Base-by-base conservation (phyloP, 2,797 vertebrate species). In the Epinephelus malabaricus region DNA sequence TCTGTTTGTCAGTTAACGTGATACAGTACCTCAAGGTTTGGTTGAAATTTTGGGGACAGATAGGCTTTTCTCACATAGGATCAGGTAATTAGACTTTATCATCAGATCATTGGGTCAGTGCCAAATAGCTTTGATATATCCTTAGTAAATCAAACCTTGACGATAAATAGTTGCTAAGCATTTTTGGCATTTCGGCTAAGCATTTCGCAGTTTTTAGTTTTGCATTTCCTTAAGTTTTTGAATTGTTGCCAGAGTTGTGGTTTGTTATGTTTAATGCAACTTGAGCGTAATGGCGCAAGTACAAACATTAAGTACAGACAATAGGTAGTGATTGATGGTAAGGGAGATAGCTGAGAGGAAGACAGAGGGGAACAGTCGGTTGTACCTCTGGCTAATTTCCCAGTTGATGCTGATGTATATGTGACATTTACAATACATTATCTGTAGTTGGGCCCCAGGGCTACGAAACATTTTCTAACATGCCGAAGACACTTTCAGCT, bases 211-310 rank as follows among this genome's bases (percentile, higher is more conserved):
- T 27, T 74, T 56, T 73, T 19, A 11, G 5, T 59, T 66, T 62
- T 23, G 8, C 47, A 30, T 56, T 38, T 43, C 38, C 82, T 66
- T 1, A 27, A 4, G 21, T 38, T 78, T 78, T 69, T 81, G 53
- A 81, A 62, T 46, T 0, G 25, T 30, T 63, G 54, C 75, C 83
- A 78, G 55, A 25, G 18, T 76, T 78, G 69, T 51, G 75, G 58
- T 88, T 88, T 83, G 49, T 80, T 67, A 5, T 14, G 18, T 73
- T 75, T 81, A 63, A 55, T 38, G 69, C 63, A 62, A 69, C 40
- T 78, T n/a, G 14, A 47, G 40, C 1, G 10, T 19, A 54, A 71
- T 69, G 67, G 40, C 8, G 18, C 50, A 47, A 9, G 43, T 66
- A 23, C n/a, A 76, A n/a, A 78, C 55, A 76, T n/a, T 19, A 23